Evolutionary conservation across 2,797 vertebrate species (phyloP).

Genomic region (Gobionotothen gibberifrons): DNA sequence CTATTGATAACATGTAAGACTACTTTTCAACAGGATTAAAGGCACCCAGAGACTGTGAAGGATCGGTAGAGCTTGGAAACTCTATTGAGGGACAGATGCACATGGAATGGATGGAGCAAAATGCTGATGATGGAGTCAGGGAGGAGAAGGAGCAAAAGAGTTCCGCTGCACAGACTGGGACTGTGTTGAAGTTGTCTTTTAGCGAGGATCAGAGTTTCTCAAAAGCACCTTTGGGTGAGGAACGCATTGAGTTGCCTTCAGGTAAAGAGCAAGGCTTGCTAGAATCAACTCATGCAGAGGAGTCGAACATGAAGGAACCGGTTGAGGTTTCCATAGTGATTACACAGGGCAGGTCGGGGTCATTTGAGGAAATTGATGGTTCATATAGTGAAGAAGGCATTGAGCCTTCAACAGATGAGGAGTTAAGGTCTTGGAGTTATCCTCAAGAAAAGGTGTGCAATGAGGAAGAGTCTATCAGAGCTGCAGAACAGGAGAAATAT

Average conservation of each 20-base stretch:
- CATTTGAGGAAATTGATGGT: slow-evolving; percentile 24
- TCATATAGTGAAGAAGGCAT: slow-evolving; percentile 48
- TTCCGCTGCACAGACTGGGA: slow-evolving; percentile 1
- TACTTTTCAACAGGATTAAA: slow-evolving; percentile 56
- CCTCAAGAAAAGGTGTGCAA: slow-evolving; percentile 14
- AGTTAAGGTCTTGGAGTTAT: slow-evolving; percentile 66
- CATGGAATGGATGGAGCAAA: slow-evolving; percentile 10
- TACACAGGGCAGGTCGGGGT: not conserved
- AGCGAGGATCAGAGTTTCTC: slow-evolving; percentile 44
- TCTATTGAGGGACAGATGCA: not conserved
- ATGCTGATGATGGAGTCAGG: slow-evolving; percentile 1
- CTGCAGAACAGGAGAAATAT: not conserved
- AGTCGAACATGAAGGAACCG: not conserved
- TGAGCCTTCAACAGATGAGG: slow-evolving; percentile 72
- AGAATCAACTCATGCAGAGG: not conserved
- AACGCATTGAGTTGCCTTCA: slow-evolving; percentile 22
- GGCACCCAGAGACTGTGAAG: slow-evolving; percentile 18
- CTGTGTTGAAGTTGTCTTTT: slow-evolving; percentile 52
- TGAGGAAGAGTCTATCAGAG: not conserved
- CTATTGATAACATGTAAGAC: slow-evolving; percentile 38
- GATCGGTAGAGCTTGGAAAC: slow-evolving; percentile 8
- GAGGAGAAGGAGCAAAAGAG: not conserved
- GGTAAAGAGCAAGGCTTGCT: slow-evolving; percentile 23
- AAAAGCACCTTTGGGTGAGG: not conserved
- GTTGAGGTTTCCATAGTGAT: not conserved